Evolutionary conservation across 2,113 vertebrate species (phyloP).

Genomic region (Egretta garzetta): DNA sequence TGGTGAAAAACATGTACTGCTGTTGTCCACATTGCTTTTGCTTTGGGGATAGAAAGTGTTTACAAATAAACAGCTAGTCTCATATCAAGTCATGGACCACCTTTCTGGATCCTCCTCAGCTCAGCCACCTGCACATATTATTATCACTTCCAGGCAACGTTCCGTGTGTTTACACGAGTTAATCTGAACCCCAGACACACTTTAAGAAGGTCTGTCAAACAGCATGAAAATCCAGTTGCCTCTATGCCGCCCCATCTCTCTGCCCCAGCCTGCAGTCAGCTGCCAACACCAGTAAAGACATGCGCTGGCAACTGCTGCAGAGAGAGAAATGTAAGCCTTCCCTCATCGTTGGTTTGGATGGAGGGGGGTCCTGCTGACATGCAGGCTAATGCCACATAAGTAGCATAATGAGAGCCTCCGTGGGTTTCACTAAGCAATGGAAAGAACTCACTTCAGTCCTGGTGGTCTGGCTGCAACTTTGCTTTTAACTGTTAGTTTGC

Average conservation of each 20-base stretch:
- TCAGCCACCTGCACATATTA: neutral
- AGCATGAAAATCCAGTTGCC: constrained; percentile 9
- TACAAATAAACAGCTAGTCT: neutral
- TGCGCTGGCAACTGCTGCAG: neutral
- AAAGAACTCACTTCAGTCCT: neutral
- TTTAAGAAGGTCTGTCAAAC: neutral
- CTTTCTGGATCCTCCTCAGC: neutral
- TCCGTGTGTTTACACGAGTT: neutral
- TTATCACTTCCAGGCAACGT: neutral
- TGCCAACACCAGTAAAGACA: constrained; percentile 25
- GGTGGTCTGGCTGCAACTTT: neutral
- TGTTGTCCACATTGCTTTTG: neutral
- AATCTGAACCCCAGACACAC: neutral
- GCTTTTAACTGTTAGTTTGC: constrained; percentile 9
- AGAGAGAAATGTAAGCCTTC: constrained; percentile 18
- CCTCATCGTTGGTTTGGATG: neutral
- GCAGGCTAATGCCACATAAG: neutral
- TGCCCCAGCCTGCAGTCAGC: neutral
- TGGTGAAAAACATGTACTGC: neutral
- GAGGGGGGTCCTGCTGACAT: neutral
- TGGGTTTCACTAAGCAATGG: neutral
- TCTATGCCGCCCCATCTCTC: neutral
- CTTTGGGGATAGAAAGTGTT: neutral
- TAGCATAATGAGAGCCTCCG: neutral
- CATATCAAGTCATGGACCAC: neutral